A percentile compares a stretch with the other conserved stretches of the same genome.
phyloP scores from a whole-genome alignment of 2,888 invertebrate species.

The Cheilosia grossa region DNA sequence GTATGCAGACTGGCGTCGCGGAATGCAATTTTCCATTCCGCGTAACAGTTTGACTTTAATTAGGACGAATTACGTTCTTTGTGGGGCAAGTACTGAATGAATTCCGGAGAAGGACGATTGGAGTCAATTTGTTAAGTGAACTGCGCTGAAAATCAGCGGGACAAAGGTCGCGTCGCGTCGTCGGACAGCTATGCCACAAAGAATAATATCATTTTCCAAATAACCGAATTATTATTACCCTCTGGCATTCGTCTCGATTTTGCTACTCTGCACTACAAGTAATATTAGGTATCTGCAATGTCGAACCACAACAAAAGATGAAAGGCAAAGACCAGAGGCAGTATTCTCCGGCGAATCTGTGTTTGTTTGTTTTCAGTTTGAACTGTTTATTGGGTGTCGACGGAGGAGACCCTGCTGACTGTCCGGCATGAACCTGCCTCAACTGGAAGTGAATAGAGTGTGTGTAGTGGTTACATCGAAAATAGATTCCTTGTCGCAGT shows the following conservation, averaged over 20 bases:
- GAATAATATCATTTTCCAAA: neutral
- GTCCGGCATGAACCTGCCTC: conserved; percentile 47
- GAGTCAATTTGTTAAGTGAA: conserved; percentile 56
- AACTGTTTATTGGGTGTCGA: conserved; percentile 39
- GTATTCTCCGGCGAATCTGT: neutral
- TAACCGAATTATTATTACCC: neutral
- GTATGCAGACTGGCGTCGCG: conserved; percentile 1
- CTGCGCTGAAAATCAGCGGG: neutral
- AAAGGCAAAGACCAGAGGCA: neutral
- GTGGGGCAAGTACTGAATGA: too few relatives aligned
- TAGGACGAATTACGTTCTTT: neutral
- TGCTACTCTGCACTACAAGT: neutral
- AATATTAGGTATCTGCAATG: too few relatives aligned
- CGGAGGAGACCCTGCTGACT: conserved; percentile 4
- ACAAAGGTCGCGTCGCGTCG: neutral
- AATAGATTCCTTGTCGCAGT: too few relatives aligned
- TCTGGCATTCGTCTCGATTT: neutral
- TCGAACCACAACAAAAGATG: neutral
- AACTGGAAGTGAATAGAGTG: conserved; percentile 32
- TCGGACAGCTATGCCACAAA: neutral
- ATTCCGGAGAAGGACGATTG: neutral
- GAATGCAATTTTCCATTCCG: conserved; percentile 17
- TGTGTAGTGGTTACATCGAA: neutral
- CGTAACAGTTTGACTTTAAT: conserved; percentile 21
- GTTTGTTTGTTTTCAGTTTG: conserved; percentile 50